Base-by-base conservation (phyloP, 2,797 vertebrate species). In the Falco peregrinus region DNA sequence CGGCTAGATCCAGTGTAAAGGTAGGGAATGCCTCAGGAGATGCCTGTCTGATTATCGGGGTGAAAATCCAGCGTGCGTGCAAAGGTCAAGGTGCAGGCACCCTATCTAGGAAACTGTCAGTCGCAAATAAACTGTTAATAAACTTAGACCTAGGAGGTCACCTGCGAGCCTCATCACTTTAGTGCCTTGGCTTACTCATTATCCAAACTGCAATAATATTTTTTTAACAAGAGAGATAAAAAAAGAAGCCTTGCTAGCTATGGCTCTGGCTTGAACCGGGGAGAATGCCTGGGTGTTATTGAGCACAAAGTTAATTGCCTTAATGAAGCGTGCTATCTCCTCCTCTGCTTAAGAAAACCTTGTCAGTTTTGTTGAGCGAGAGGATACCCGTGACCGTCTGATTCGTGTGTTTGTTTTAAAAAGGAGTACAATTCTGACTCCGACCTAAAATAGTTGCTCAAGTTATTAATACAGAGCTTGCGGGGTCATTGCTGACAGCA, bases 151-250 rank as follows among this genome's bases (percentile, higher is more conserved):
- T 59, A 5, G n/a, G 17, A 29, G 29, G 43, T 31, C 33, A 12
- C 0, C 0, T 6, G 9, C 16, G 57, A 16, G 19, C 20, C 25
- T 70, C 17, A 1, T 51, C 0, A 0, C 26, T n/a, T 31, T 24
- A 57, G 29, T 56, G 43, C 25, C 28, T 28, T 7, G 9, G 41
- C 48, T 63, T 77, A n/a, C 61, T 82, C 17, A 9, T 79, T 79
- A 25, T 35, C 41, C 63, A 60, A 21, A 35, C 2, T 5, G 18
- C 1, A 2, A 26, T 64, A 35, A 69, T 65, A 6, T 11, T 43
- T 33, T 24, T 53, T 16, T 2, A 0, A 13, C 33, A 37, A 33
- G 24, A 8, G 14, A 21, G 26, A 4, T 9, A 12, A 7, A 6
- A 15, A 16, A 24, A 41, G 29, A 16, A 26, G 10, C 10, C 24